phyloP scores from a whole-genome alignment of 92 coral and sea anemone species.

The Paramuricea clavata region DNA sequence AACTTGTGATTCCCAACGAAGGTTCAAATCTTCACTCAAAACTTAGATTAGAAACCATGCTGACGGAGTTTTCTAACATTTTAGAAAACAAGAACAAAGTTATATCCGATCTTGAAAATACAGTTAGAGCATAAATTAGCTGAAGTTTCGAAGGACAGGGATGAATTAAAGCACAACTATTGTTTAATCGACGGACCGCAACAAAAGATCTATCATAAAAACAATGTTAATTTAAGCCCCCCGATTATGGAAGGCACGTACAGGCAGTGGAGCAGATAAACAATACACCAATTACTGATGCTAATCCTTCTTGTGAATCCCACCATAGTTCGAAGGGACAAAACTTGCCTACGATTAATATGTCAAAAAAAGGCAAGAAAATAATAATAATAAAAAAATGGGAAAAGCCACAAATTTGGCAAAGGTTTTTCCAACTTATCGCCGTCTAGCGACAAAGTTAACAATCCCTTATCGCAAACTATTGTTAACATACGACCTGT shows the following conservation, averaged over 20 bases:
- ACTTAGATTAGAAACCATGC: background rate
- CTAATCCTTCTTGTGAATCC: too few species aligned
- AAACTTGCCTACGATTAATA: too few species aligned
- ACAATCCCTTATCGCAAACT: too few species aligned
- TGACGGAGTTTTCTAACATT: background rate
- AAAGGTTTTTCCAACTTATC: too few species aligned
- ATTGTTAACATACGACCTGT: too few species aligned
- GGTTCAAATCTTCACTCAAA: background rate
- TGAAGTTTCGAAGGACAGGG: background rate
- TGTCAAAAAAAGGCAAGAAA: too few species aligned
- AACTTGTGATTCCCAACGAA: background rate
- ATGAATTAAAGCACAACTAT: background rate
- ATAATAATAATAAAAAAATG: too few species aligned
- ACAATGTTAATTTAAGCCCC: background rate
- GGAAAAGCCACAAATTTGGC: too few species aligned
- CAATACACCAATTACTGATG: too few species aligned
- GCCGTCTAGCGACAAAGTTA: too few species aligned
- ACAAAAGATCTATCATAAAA: background rate
- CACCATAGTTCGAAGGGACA: too few species aligned
- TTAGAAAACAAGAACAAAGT: background rate
- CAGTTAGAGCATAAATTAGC: background rate
- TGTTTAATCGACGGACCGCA: background rate
- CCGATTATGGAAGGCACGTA: background rate
- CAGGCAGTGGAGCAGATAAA: too few species aligned
- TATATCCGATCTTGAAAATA: background rate